Conservation (phyloP, 2,888 invertebrate species). For the Frankliniella intonsa region DNA sequence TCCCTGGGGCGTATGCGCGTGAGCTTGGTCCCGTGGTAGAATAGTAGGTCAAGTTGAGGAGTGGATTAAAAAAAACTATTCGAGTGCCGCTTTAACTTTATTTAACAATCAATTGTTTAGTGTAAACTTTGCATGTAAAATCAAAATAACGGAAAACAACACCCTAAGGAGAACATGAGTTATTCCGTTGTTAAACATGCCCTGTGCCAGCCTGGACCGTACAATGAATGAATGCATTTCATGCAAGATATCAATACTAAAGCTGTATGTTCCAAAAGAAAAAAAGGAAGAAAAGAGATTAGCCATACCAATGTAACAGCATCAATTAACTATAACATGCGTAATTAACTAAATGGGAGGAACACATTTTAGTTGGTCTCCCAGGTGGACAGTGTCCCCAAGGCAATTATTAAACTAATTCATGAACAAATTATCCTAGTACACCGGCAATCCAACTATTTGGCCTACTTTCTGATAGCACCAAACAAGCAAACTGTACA, state of each 20-base stretch:
- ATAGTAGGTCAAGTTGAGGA: not conserved
- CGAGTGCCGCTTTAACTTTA: constrained; percentile 21
- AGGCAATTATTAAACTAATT: constrained; percentile 6
- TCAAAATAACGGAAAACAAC: constrained; percentile 13
- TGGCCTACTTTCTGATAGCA: constrained; percentile 14
- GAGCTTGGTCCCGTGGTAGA: not conserved
- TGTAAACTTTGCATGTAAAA: constrained; percentile 22
- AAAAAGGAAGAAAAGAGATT: not conserved
- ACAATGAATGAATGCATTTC: not conserved
- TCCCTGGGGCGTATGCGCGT: too few relatives aligned
- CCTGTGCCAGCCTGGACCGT: constrained; percentile 14
- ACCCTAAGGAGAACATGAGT: not conserved
- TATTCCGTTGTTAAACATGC: not conserved
- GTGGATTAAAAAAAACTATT: not conserved
- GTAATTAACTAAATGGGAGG: constrained; percentile 1
- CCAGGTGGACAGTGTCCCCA: constrained; percentile 19
- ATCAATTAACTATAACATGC: constrained; percentile 13
- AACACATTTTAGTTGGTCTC: constrained; percentile 23
- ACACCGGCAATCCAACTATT: constrained; percentile 16
- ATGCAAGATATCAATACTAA: constrained; percentile 2
- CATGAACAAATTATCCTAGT: constrained; percentile 10
- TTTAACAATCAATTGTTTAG: constrained; percentile 17
- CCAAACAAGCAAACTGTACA: constrained; percentile 7
- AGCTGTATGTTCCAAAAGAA: not conserved
- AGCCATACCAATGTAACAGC: not conserved